Base-by-base conservation (phyloP, 2,797 vertebrate species). In the Enteromius anoplus region DNA sequence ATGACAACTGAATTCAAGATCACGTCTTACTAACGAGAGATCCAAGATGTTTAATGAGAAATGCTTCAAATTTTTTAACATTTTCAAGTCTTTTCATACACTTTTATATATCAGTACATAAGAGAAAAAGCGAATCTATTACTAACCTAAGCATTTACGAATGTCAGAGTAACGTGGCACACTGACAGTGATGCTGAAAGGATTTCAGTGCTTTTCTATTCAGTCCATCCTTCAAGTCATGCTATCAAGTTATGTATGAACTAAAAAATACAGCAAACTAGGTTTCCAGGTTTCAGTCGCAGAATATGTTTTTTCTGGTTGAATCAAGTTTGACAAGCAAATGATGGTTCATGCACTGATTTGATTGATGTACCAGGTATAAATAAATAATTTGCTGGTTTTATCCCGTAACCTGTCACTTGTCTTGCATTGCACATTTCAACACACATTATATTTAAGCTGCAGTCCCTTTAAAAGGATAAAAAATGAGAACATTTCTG, bases 171-270 rank as follows among this genome's bases (percentile, higher is more conserved):
- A 55, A 69, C 17, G 21, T 9, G n/a, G 26, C 5, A 49, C 26
- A 78, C 47, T 6, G 21, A 79, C 29, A 40, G n/a, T 71, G 14
- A 32, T 2, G 17, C 23, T 1, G 1, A 72, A 81, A 78, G 60
- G 2, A 37, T 77, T 23, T 55, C 71, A 51, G 47, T 55, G 69
- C 26, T 78, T 45, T 14, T 51, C 17, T 40, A 60, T 60, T 62
- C 49, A 82, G 32, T 58, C 77, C 32, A 81, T 55, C 29, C 26
- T 23, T 53, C 37, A 49, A 76, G 55, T 81, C 80, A 76, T 77
- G 65, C 45, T 65, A 37, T 49, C 37, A 60, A 60, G 19, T 58
- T 60, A 32, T 68, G 51, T 19, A 32, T 60, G 14, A 76, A 60
- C 26, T 76, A 76, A 32, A 64, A 32, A 42, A 26, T n/a, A 7